Conservation (phyloP, 2,888 invertebrate genomes). For the Caenorhabditis sulstoni region DNA sequence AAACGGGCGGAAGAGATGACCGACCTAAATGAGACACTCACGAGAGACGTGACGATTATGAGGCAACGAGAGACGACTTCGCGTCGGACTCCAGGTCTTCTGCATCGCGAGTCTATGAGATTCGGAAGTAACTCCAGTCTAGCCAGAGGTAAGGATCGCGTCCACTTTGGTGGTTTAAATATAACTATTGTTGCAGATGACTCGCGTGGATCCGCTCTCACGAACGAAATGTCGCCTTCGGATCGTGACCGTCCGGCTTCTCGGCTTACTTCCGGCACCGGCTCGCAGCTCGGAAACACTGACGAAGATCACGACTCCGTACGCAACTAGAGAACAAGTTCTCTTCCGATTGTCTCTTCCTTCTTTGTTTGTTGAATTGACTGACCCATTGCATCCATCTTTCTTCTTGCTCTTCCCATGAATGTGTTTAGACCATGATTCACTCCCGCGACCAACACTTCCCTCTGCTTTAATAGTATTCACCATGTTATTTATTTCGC, state of each 20-base stretch:
- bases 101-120: slow-evolving; percentile 52
- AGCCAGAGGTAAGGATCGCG: slow-evolving; percentile 36
- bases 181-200: slow-evolving; percentile 41
- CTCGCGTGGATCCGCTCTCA: slow-evolving; percentile 40
- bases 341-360: slow-evolving; percentile 3
- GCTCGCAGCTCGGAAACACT: slow-evolving; percentile 55
- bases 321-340: slow-evolving; percentile 35
- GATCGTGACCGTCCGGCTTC: slow-evolving; percentile 54
- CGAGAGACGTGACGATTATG: slow-evolving; percentile 49
- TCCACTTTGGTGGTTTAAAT: too few relatives aligned
- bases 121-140: slow-evolving; percentile 58
- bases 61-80: slow-evolving; percentile 49
- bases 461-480: slow-evolving; percentile 45
- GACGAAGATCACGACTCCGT: slow-evolving; percentile 57
- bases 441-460: slow-evolving; percentile 8
- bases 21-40: slow-evolving; percentile 54
- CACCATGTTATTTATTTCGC: slow-evolving; percentile 19
- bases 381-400: slow-evolving; percentile 18
- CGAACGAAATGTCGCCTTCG: slow-evolving; percentile 58
- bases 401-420: neutral
- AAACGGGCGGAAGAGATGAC: slow-evolving; percentile 52
- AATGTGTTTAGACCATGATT: slow-evolving; percentile 45
- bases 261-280: slow-evolving; percentile 57
- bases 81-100: slow-evolving; percentile 50
- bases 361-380: slow-evolving; percentile 24